A percentile compares a stretch with the other conserved stretches of the same genome.
Evolutionary conservation across 2,888 invertebrate species (phyloP).

Genomic region (Hermodice carunculata): DNA sequence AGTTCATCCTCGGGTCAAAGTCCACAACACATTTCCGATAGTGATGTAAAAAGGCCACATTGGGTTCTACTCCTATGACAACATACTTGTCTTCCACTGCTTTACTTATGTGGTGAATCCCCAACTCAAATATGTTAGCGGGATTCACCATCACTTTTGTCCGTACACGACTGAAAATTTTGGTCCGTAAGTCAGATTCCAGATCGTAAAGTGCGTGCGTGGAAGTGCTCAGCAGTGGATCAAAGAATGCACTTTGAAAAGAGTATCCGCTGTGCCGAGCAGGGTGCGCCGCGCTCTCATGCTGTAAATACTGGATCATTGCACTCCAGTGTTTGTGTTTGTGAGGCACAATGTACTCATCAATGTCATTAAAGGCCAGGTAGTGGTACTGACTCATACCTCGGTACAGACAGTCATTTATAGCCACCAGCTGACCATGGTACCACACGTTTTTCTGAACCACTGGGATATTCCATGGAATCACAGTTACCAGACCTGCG

Average conservation of each 20-base stretch:
- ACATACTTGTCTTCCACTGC: slow-evolving; percentile 56
- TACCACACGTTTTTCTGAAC: slow-evolving; percentile 57
- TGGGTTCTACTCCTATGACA: slow-evolving; percentile 45
- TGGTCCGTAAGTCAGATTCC: slow-evolving; percentile 49
- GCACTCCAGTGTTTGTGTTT: slow-evolving; percentile 32
- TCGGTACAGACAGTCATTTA: slow-evolving; percentile 66
- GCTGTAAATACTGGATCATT: slow-evolving; percentile 35
- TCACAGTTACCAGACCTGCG: slow-evolving; percentile 46
- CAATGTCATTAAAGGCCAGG: slow-evolving; percentile 63
- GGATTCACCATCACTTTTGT: slow-evolving; percentile 68
- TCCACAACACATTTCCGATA: slow-evolving; percentile 62
- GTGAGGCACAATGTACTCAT: slow-evolving; percentile 65
- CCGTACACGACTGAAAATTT: slow-evolving; percentile 50
- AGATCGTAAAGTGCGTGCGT: slow-evolving; percentile 40
- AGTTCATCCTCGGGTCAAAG: slow-evolving; percentile 51
- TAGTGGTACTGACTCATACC: slow-evolving; percentile 56
- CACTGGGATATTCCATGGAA: slow-evolving; percentile 58
- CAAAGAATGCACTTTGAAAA: slow-evolving; percentile 64
- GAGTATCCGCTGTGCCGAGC: slow-evolving; percentile 47
- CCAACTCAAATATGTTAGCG: slow-evolving; percentile 68
- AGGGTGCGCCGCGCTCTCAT: no score
- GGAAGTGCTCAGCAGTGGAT: slow-evolving; percentile 42
- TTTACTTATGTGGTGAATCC: slow-evolving; percentile 70
- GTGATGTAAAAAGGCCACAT: slow-evolving; percentile 60
- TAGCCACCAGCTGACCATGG: slow-evolving; percentile 63